These are phyloP conservation scores for Vireo altiloquus DNA, from an alignment of 2,113 vertebrate genomes.

Conservation along the genomic window DNA sequence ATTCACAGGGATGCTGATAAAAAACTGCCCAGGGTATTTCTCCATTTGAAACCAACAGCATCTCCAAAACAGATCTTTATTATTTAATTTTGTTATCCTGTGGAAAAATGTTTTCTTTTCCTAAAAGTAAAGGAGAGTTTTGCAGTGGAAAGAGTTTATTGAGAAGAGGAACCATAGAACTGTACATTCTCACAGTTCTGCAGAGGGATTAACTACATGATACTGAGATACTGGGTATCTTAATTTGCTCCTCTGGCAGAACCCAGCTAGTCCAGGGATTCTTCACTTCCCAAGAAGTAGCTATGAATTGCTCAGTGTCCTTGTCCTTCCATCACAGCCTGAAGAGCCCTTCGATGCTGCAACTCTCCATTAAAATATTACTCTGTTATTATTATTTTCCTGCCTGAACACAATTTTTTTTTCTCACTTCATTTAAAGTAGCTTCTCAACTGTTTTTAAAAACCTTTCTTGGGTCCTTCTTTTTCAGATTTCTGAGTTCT, in stretches of 20 bases:
- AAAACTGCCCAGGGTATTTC: background rate
- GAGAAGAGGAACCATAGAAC: fast-evolving
- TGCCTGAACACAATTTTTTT: background rate
- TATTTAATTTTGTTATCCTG: background rate
- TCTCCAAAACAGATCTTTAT: background rate
- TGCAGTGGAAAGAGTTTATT: background rate
- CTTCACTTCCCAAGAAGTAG: background rate
- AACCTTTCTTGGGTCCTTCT: background rate
- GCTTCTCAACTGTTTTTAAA: background rate
- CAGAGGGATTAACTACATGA: background rate
- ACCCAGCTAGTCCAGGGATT: background rate
- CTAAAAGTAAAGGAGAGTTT: background rate
- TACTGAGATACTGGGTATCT: background rate
- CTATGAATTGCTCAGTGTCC: background rate
- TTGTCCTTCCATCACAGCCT: background rate
- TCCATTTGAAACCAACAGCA: background rate
- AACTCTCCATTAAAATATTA: background rate
- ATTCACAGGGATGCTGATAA: background rate
- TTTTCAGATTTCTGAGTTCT: background rate
- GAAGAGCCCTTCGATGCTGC: background rate
- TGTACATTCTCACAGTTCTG: background rate
- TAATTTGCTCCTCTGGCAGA: background rate
- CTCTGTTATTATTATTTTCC: background rate
- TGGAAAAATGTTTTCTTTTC: background rate
- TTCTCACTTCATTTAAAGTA: background rate